Evolutionary conservation across 2,888 invertebrate genomes (phyloP), one percentile per base, ranked within the genome.

Genomic region (Halictus quadricinctus): DNA sequence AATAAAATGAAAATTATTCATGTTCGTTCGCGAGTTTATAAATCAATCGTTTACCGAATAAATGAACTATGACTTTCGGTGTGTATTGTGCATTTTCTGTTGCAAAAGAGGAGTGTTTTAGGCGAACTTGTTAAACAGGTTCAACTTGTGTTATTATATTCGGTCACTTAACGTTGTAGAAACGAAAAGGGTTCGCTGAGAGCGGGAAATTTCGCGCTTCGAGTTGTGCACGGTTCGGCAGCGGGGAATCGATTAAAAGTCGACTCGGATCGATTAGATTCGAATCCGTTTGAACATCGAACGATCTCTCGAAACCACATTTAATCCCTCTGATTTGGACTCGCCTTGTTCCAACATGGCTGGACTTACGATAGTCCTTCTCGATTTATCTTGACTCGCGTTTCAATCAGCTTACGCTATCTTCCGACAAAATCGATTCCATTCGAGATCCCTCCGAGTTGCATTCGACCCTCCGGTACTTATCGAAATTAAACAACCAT

Each of bases 251-350:
- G 50, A 36, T 48, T 64, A 66, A 36, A 82, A 84, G 69, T 84
- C 70, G 82, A 82, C 82, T 77, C 74, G 83, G 77, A 82, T 77
- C 83, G 83, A 84, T 82, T 84, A 77, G 82, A 43, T 29, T 70
- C 77, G 77, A 77, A 82, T 84, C 77, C 77, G 83, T 18, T 25
- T 69, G 74, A 72, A 72, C 72, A 72, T 72, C 43, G 54, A 29
- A 54, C 83, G 83, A 82, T 84, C 60, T 43, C 48, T 25, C 60
- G 73, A 77, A 82, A 84, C 73, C 73, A 73, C 83, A 70, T 84
- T 84, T 82, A 84, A 82, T 84, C 83, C 77, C 77, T 70, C 83
- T 77, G 83, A 82, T 84, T 84, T 60, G 60, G 41, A 4, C 73
- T 46, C 82, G 73, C 50, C 66, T 69, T 25, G 48, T n/a, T 21